Conservation (phyloP, 1,140 invertebrate genomes). For the Phocides pigmalion region DNA sequence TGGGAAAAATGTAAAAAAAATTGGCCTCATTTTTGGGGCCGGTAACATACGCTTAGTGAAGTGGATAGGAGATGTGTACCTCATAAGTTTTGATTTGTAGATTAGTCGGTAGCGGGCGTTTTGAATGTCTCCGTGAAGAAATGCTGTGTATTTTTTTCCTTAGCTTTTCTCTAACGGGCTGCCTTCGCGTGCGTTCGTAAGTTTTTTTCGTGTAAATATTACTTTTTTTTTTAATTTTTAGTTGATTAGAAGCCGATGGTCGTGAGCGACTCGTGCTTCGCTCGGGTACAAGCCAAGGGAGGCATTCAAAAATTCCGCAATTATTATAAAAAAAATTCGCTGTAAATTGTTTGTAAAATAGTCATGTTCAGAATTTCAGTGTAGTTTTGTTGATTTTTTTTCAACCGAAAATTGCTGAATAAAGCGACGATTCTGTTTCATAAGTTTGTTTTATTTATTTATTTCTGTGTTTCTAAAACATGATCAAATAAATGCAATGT, state of each 20-base stretch:
- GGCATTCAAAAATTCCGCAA: constrained; percentile 51
- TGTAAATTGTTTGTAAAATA: constrained; percentile 83
- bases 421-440: constrained; percentile 81
- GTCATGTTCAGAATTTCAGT: constrained; percentile 78
- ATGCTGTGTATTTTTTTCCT: constrained; percentile 50
- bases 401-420: constrained; percentile 80
- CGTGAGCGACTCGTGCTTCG: constrained; percentile 37
- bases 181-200: constrained; percentile 44
- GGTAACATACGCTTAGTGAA: constrained; percentile 81
- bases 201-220: constrained; percentile 72
- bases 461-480: constrained; percentile 31
- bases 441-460: constrained; percentile 65
- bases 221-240: constrained; percentile 56
- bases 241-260: constrained; percentile 45
- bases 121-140: constrained; percentile 46
- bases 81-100: constrained; percentile 78
- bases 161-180: constrained; percentile 49
- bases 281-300: constrained; percentile 42
- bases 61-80: constrained; percentile 74
- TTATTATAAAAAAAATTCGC: constrained; percentile 59
- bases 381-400: constrained; percentile 81
- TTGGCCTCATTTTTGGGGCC: constrained; percentile 76
- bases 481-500: constrained; percentile 33
- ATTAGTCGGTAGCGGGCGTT: constrained; percentile 51
- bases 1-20: constrained; percentile 76